Base-by-base conservation (phyloP, 2,113 vertebrate species). In the Bagarius yarrelli region DNA sequence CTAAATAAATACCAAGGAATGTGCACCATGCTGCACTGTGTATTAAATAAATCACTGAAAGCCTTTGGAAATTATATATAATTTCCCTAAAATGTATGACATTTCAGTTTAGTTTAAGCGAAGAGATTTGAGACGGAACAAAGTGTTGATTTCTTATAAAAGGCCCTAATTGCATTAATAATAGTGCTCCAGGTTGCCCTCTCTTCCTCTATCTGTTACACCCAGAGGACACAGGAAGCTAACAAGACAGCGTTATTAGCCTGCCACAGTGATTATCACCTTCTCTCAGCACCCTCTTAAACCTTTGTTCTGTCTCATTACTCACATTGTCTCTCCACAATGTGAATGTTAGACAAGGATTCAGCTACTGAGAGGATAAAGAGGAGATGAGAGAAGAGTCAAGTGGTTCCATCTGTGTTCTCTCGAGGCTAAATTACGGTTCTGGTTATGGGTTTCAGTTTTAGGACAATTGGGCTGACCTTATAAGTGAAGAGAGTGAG, bases 231-330 rank as follows among this genome's bases (percentile, higher is more conserved):
- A 63, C 27, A 1, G 69, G 47, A 70, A 61, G 57, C 79, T 80
- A 73, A 80, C 57, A 44, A 80, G 69, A 80, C 67, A 60, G 44
- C 27, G 40, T 73, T 80, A 80, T 80, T 80, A 80, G 79, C 69
- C 69, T 30, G 44, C 69, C 69, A 30, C 27, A n/a, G 56, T 52
- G 79, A 80, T 80, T 80, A 80, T 70, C 69, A 36, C 56, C 47
- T 73, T 80, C 69, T 80, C 40, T 71, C 78, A 61, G 67, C 67
- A 72, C 56, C 79, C 79, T 80, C 79, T 63, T 47, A 23, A 80
- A 80, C 79, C 79, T 80, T 80, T 80, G 79, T 80, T 80, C 79
- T 73, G 67, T 72, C 57, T 53, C 57, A 30, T 47, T 25, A 27
- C 32, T 40, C 77, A 44, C 64, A 79, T 79, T 79, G 78, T 79